Percentiles rank a stretch among this genome's conserved stretches.
phyloP scores from a whole-genome alignment of 2,113 vertebrate genomes.

The Chaetops frenatus region DNA sequence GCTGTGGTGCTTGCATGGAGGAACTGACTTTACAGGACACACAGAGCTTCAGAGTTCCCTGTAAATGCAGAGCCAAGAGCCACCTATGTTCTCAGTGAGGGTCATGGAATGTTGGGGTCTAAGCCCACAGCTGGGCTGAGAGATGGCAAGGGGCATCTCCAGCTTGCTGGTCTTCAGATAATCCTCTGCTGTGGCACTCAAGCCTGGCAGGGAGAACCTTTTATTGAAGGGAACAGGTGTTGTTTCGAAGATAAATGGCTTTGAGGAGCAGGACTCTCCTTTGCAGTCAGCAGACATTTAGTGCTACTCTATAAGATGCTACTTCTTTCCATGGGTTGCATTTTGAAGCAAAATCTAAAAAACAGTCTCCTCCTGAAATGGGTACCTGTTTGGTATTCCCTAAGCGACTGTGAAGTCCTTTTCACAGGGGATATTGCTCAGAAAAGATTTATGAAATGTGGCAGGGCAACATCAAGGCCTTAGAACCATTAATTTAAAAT shows the following conservation, averaged over 20 bases:
- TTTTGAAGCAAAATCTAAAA: slow-evolving; percentile 52
- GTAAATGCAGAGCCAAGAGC: not conserved
- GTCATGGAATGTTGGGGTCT: not conserved
- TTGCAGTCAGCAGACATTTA: not conserved
- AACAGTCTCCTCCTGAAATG: slow-evolving; percentile 19
- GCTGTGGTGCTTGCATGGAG: not conserved
- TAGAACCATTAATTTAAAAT: slow-evolving; percentile 69
- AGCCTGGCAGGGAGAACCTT: not conserved
- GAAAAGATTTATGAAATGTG: slow-evolving; percentile 68
- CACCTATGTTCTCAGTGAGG: not conserved
- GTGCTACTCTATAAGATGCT: not conserved
- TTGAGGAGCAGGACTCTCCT: not conserved
- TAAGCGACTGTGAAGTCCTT: not conserved
- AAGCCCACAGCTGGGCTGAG: not conserved
- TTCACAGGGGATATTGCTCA: slow-evolving; percentile 40
- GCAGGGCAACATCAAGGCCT: slow-evolving; percentile 60
- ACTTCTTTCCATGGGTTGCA: not conserved
- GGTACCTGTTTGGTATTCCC: slow-evolving; percentile 51
- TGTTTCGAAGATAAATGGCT: not conserved
- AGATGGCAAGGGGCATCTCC: not conserved
- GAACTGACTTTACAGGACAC: not conserved
- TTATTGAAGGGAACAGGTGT: not conserved
- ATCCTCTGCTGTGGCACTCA: not conserved
- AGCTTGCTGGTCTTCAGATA: not conserved
- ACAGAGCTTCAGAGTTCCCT: not conserved